A percentile compares a stretch with the other conserved stretches of the same genome.
Conservation (phyloP, 2,797 vertebrate species). For the Kryptopterus vitreolus region DNA sequence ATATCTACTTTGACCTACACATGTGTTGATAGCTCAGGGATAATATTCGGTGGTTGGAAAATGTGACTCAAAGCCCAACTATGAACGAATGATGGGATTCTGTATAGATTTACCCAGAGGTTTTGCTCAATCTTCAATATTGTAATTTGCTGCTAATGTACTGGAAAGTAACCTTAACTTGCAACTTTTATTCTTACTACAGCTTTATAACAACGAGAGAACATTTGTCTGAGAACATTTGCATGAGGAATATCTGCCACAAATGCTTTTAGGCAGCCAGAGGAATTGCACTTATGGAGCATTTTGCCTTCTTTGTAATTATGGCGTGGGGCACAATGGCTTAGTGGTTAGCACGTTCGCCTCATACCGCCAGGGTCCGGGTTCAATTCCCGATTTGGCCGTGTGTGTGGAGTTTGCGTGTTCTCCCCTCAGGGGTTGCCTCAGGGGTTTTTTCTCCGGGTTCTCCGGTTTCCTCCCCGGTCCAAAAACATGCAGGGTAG, state of each 20-base stretch:
- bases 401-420: no score
- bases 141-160: slow-evolving; percentile 20
- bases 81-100: not conserved
- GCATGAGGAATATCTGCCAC: not conserved
- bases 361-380: no score
- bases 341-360: no score
- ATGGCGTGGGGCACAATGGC: no score
- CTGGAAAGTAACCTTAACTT: not conserved
- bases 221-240: no score
- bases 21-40: slow-evolving; percentile 7
- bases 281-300: not conserved
- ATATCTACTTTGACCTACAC: slow-evolving; percentile 22
- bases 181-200: not conserved
- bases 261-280: not conserved
- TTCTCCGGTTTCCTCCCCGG: no score
- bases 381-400: no score
- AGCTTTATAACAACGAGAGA: not conserved
- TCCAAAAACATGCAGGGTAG: no score
- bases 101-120: not conserved
- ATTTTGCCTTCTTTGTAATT: not conserved
- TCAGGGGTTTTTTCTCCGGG: no score
- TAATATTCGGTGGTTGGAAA: not conserved
- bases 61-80: not conserved
- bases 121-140: not conserved
- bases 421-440: no score